phyloP scores from a whole-genome alignment of 2,888 invertebrate species.

The Chalcis sispes region DNA sequence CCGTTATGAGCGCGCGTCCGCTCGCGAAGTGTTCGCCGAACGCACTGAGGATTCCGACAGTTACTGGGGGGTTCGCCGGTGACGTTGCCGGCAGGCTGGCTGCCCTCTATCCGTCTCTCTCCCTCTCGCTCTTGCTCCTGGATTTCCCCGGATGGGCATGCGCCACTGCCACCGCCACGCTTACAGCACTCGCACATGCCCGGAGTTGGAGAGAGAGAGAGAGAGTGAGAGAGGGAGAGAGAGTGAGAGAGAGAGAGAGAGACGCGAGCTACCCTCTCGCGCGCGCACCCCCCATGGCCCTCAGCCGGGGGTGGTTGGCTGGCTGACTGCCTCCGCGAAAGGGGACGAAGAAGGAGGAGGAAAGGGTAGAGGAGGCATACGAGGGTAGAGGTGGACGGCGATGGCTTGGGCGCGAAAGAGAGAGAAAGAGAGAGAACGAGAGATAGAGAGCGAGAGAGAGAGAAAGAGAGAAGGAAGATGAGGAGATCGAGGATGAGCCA shows the following conservation, averaged over 20 bases:
- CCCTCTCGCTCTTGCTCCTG: constrained; percentile 54
- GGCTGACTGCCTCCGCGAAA: no score
- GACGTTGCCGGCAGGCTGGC: constrained; percentile 69
- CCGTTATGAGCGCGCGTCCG: constrained; percentile 73
- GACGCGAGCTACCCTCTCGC: no score
- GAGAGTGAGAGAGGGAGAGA: background rate
- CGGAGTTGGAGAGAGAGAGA: background rate
- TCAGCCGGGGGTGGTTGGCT: background rate
- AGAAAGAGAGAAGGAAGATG: background rate
- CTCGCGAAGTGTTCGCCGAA: constrained; percentile 75
- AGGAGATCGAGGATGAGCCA: no score
- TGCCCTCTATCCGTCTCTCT: constrained; percentile 20
- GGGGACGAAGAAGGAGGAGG: background rate
- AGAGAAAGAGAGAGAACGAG: constrained; percentile 7
- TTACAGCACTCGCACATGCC: constrained; percentile 27
- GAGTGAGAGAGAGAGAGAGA: background rate
- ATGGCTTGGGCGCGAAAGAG: background rate
- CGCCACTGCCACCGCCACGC: constrained; percentile 64
- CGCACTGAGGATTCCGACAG: constrained; percentile 73
- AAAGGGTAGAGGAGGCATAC: background rate
- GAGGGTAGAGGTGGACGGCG: background rate
- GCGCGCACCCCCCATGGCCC: background rate
- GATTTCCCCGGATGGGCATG: constrained; percentile 72
- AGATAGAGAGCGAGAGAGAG: background rate
- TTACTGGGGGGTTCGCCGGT: constrained; percentile 72